A percentile compares a stretch with the other conserved stretches of the same genome.
phyloP scores from a whole-genome alignment of 2,797 vertebrate genomes.

The Gallirallus australis region DNA sequence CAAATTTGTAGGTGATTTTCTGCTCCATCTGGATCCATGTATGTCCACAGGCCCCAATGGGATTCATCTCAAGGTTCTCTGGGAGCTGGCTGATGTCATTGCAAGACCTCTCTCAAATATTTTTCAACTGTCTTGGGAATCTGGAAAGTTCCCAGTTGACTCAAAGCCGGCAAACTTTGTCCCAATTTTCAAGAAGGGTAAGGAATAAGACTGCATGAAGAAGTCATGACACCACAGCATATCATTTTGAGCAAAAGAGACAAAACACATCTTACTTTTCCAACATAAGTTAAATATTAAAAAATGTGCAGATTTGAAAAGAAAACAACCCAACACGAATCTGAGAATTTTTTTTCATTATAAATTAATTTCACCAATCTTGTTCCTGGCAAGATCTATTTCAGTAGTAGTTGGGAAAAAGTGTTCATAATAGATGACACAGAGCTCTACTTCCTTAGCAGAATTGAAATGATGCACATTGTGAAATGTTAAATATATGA shows the following conservation, averaged over 20 bases:
- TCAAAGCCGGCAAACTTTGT: no score
- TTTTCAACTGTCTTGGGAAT: no score
- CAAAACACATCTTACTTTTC: not conserved
- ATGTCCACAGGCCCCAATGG: no score
- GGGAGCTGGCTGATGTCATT: no score
- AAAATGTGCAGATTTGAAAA: not conserved
- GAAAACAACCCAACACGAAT: not conserved
- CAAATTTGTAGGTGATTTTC: no score
- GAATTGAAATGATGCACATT: accelerated
- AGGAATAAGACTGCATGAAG: no score
- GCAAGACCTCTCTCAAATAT: no score
- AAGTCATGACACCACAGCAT: not conserved
- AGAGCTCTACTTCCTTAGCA: not conserved
- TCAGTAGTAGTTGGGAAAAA: not conserved
- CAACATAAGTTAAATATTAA: not conserved
- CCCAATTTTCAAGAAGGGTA: no score
- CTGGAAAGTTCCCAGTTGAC: no score
- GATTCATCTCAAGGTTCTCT: no score
- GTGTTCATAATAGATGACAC: not conserved
- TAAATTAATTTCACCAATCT: not conserved
- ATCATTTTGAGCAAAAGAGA: not conserved
- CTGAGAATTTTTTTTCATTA: not conserved
- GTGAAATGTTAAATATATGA: not conserved
- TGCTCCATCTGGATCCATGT: no score
- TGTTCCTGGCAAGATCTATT: not conserved